Evolutionary conservation across 2,113 vertebrate species (phyloP), one percentile per base, ranked within the genome.

Genomic region (Perca fluviatilis): DNA sequence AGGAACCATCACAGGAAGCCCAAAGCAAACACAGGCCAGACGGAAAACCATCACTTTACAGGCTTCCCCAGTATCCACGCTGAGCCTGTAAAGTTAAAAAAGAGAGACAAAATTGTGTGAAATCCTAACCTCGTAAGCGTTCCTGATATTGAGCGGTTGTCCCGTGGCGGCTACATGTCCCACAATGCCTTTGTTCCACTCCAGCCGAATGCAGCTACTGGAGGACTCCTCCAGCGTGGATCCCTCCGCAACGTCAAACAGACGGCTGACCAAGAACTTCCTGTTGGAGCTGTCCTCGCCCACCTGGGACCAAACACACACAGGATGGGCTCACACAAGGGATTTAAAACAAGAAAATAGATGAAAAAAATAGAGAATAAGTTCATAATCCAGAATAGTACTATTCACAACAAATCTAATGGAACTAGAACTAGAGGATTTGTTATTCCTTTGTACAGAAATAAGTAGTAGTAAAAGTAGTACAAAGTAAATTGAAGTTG

Each of bases 161-260:
- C 98, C 98, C 2, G 96, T 96, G 12, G 97, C 97, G 0, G 98
- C 98, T 27, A 99, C 98, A 0, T 99, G 96, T n/a, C 98, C 98
- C 91, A 99, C 98, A 11, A 99, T 99, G 91, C 98, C 98, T 89
- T 99, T 99, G 94, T 97, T 99, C 98, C 98, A 99, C 65, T 98
- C 97, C 69, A 99, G 92, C 5, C 97, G 96, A 88, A 99, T 99
- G 80, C 96, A 97, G 91, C 84, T 99, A 88, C 97, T 99, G 67
- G 96, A 98, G 27, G 97, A 97, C 85, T 99, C 96, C 92, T 99
- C 98, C 76, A 99, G 92, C 0, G 98, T 99, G 15, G 97, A 96
- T n/a, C 98, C 98, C 92, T 99, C 98, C 0, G 98, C 97, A 19
- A 99, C 97, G 0, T 99, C 98, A 62, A 99, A 99, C 15, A 99